Evolutionary conservation across 2,888 invertebrate genomes (phyloP).

Genomic region (Drosophila anomalata): DNA sequence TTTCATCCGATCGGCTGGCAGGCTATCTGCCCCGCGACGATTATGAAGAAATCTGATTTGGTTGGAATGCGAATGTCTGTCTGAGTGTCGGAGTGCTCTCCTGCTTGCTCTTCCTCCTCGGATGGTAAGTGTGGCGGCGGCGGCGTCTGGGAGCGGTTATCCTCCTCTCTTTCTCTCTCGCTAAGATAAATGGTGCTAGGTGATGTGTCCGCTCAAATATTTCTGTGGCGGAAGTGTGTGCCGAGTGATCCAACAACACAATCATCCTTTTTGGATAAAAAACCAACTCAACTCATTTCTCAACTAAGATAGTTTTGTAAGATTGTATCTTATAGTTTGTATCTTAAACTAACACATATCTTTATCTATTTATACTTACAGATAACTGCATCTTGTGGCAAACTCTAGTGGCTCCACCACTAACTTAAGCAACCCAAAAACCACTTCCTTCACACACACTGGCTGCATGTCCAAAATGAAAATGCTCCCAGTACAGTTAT

Average conservation of each 20-base stretch:
- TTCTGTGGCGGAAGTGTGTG: conserved; percentile 60
- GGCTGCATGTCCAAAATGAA: conserved; percentile 85
- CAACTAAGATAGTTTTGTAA: background rate
- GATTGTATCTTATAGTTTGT: too few species aligned
- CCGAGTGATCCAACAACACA: conserved; percentile 41
- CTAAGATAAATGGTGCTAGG: conserved; percentile 3
- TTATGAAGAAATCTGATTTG: conserved; percentile 79
- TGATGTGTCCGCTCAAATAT: conserved; percentile 59
- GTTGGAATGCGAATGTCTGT: conserved; percentile 77
- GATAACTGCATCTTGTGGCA: conserved; percentile 15
- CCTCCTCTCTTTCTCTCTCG: background rate
- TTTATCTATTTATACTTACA: background rate
- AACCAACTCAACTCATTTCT: conserved; percentile 5
- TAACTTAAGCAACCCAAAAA: background rate
- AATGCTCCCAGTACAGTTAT: conserved; percentile 89
- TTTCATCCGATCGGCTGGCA: conserved; percentile 45
- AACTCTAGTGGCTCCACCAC: conserved; percentile 35
- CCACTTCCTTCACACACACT: conserved; percentile 39
- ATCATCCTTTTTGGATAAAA: conserved; percentile 53
- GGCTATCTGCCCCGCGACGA: conserved; percentile 43
- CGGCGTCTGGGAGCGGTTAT: conserved; percentile 33
- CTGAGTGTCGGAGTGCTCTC: conserved; percentile 45
- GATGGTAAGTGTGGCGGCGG: conserved; percentile 13
- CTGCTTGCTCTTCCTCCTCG: conserved; percentile 8
- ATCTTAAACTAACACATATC: background rate